Evolutionary conservation across 2,113 vertebrate species (phyloP).

Genomic region (Fulica atra): DNA sequence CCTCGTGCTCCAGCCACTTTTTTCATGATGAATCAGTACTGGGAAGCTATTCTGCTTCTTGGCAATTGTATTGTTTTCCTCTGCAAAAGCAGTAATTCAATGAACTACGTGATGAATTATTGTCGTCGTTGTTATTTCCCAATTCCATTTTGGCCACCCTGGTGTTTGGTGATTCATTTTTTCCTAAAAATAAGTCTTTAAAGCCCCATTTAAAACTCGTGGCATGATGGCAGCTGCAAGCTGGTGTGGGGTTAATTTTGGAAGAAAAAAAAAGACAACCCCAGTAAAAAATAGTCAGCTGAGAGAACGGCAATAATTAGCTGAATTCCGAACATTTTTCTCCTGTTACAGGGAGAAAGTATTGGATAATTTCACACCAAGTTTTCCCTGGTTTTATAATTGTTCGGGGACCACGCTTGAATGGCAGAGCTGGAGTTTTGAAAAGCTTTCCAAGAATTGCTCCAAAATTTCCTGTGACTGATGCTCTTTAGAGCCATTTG

Average conservation of each 20-base stretch:
- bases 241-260: constrained; percentile 14
- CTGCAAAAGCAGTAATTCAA: constrained; percentile 11
- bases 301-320: constrained; percentile 17
- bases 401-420: neutral
- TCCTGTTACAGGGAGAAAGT: neutral
- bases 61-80: constrained; percentile 9
- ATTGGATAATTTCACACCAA: fast-evolving
- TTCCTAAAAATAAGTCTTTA: constrained; percentile 46
- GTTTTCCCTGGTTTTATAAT: neutral
- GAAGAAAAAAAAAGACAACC: neutral
- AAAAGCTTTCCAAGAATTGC: constrained; percentile 37
- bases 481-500: neutral
- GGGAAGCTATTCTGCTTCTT: constrained; percentile 47
- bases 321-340: neutral
- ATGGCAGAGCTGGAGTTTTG: neutral
- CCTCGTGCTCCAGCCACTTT: neutral
- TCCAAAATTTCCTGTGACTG: neutral
- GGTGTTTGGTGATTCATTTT: constrained; percentile 16
- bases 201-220: constrained; percentile 21
- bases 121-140: constrained; percentile 27
- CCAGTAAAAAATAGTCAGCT: neutral
- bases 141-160: neutral
- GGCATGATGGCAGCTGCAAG: constrained; percentile 43
- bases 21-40: constrained; percentile 33
- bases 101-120: neutral